A percentile compares a stretch with the other conserved stretches of the same genome.
phyloP scores from a whole-genome alignment of 2,797 vertebrate genomes.

The Molossus alvarezi region DNA sequence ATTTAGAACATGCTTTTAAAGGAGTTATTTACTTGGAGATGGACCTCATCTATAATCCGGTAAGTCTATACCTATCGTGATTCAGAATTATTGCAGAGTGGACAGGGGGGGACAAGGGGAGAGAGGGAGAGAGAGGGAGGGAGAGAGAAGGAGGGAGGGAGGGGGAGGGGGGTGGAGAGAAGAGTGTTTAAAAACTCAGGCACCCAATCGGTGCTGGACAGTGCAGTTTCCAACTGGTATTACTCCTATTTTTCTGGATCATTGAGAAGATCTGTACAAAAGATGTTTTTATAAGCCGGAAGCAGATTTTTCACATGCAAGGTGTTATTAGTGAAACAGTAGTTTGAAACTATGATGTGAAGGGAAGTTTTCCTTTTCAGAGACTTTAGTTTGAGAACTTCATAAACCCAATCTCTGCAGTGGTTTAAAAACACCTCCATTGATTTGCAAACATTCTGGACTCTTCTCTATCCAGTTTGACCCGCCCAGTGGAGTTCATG shows the following conservation, averaged over 20 bases:
- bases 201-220: neutral
- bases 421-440: neutral
- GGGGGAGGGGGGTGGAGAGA: neutral
- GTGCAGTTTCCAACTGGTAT: neutral
- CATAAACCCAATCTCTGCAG: accelerated
- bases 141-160: neutral
- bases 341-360: neutral
- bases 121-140: neutral
- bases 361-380: neutral
- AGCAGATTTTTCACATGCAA: neutral
- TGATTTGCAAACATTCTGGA: neutral
- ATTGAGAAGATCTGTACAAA: neutral
- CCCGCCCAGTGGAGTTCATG: neutral
- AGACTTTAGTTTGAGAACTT: neutral
- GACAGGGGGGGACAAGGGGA: neutral
- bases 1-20: slow-evolving; percentile 93
- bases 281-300: neutral
- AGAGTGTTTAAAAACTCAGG: neutral
- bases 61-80: slow-evolving; percentile 88
- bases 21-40: slow-evolving; percentile 96
- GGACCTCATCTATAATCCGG: slow-evolving; percentile 96
- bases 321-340: neutral
- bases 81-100: neutral
- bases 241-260: neutral
- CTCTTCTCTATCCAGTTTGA: no score